Base-by-base conservation (phyloP, 92 coral and sea anemone species). In the Zoanthus sansibaricus region DNA sequence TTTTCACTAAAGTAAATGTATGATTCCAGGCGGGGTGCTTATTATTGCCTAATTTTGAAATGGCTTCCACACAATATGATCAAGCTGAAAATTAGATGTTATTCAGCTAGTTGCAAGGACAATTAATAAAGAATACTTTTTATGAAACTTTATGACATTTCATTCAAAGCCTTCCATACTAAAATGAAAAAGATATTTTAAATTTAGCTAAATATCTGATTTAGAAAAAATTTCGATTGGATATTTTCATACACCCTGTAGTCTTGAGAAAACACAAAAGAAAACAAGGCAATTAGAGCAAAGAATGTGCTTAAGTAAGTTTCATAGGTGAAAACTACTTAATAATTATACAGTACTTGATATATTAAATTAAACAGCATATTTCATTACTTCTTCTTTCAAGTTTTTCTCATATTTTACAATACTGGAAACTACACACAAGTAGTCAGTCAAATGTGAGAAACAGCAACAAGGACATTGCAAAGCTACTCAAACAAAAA, bases 361-460 rank as follows among this genome's bases (percentile, higher is more conserved):
- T 61, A 61, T 61, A 61, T 16, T 61, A 61, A 61, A 61, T 61
- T 30, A 61, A 61, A 61, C 64, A 10, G 64, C 64, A 56, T 56
- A 56, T 56, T 56, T 10, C 15, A 56, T 10, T 56, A 56, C 64
- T 56, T 56, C 64, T 56, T 17, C 64, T 56, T 56, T 56, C 64
- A n/a, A 61, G 68, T 61, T 61, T 61, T 61, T 61, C 92, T 59
- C 67, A 59, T 13, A 59, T 13, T 59, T 59, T 56, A 56, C 62
- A 56, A 56, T 56, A 56, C 62, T 56, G 62, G 12, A 56, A 56
- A 56, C 67, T 59, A 59, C 67, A 59, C 67, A 59, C 20, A 59
- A 59, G 67, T 59, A 59, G 67, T 59, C 67, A 25, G 25, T 25
- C 25, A 25, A 25, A 25, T 25, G 25, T 25, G 25, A 25, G 25